Evolutionary conservation across 1,140 invertebrate genomes (phyloP), one percentile per base, ranked within the genome.

Genomic region (Drosophila parabipectinata): DNA sequence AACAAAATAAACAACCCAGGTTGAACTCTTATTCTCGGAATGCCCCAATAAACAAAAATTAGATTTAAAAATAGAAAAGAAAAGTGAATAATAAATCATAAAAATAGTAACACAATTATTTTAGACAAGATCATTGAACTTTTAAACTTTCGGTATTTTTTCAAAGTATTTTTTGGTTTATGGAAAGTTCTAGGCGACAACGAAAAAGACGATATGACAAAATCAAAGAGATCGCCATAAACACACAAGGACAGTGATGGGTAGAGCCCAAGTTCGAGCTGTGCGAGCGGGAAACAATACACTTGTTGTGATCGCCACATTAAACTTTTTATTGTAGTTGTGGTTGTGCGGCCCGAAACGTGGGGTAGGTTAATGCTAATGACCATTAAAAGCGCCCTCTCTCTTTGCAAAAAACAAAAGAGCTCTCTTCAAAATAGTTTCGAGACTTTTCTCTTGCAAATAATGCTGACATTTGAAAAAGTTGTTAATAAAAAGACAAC

Each of bases 291-390:
- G 55, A 64, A 69, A 15, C 18, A 21, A 39, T 10, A 12, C 28
- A n/a, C 9, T 21, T 39, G 44, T 53, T 67, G 72, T 37, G 34
- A 85, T 81, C 77, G 18, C 37, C 61, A 64, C 72, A 85, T 80
- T 80, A 66, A 64, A 62, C 62, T 68, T 66, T 48, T 69, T 69
- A 57, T 69, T 69, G 63, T 47, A 37, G 63, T 51, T 69, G 63
- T 69, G 55, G 52, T 30, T 72, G 41, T 44, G 73, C 51, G 51
- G 37, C 56, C 56, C 28, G 59, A 63, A 79, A 76, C 77, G 81
- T 83, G 80, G 80, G 80, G 80, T 85, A 85, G 81, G 81, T 85
- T 85, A 85, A 77, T 80, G 75, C 71, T 87, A 77, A 84, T 81
- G 71, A 52, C 41, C 64, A 72, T 72, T 64, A 55, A 59, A 54